Conservation (phyloP, 1,140 invertebrate species). For the Thalassaphorura encarpata region DNA sequence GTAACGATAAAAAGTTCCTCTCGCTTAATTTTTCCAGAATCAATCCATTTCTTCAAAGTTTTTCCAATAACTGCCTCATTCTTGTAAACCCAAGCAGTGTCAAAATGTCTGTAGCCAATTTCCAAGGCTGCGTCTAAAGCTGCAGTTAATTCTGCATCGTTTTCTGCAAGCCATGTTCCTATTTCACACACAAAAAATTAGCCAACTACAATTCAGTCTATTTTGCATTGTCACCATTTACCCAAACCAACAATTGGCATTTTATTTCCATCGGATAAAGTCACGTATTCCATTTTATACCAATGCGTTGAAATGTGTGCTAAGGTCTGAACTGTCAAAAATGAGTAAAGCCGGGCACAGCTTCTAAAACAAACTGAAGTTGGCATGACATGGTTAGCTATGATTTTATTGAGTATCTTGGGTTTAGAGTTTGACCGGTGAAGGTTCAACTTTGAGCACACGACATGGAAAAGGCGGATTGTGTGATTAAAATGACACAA, state of each 20-base stretch:
- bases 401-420: not conserved
- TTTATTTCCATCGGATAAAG: slow-evolving; percentile 10
- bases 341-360: too few species aligned
- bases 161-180: slow-evolving; percentile 2
- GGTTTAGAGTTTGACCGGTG: not conserved
- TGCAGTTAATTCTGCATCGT: slow-evolving; percentile 29
- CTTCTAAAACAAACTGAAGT: too few species aligned
- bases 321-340: too few species aligned
- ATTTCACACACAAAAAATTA: not conserved
- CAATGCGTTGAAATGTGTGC: not conserved
- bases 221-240: not conserved
- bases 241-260: slow-evolving; percentile 16
- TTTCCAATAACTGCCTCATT: slow-evolving; percentile 38
- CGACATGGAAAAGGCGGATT: not conserved
- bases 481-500: too few species aligned
- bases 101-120: slow-evolving; percentile 37
- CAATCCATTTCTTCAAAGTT: slow-evolving; percentile 33
- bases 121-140: slow-evolving; percentile 36
- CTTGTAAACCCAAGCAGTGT: slow-evolving; percentile 35
- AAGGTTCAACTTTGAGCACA: not conserved
- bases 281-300: not conserved
- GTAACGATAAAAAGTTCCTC: slow-evolving; percentile 40
- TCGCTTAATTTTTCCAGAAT: slow-evolving; percentile 34
- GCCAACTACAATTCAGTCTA: not conserved
- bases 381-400: not conserved